Conservation (phyloP, 2,797 vertebrate species). For the Malacoctenus gilli region DNA sequence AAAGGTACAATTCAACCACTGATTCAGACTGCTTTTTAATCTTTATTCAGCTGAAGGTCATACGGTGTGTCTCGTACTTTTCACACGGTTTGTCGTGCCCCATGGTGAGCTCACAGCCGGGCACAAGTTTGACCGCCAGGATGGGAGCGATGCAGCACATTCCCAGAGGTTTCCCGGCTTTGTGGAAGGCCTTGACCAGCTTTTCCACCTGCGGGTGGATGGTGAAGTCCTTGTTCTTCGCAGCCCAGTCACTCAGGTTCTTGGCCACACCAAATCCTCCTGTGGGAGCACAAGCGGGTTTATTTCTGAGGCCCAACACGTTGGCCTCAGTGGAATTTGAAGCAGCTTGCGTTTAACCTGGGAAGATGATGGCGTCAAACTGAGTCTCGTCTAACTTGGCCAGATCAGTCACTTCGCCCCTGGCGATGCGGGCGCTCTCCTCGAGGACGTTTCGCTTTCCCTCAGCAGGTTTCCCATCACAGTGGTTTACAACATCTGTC, state of each 20-base stretch:
- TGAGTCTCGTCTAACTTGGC: constrained; percentile 73
- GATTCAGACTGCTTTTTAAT: background rate
- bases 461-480: constrained; percentile 82
- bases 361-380: constrained; percentile 86
- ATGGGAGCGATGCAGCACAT: constrained; percentile 92
- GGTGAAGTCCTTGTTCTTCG: constrained; percentile 89
- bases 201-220: constrained; percentile 83
- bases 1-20: background rate
- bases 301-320: background rate
- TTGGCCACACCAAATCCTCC: constrained; percentile 91
- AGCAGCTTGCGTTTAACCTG: constrained; percentile 84
- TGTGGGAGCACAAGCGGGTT: constrained; percentile 46
- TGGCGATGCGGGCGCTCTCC: constrained; percentile 89
- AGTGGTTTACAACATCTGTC: constrained; percentile 90
- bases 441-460: constrained; percentile 86
- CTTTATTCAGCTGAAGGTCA: background rate
- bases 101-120: constrained; percentile 90
- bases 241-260: constrained; percentile 90
- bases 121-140: constrained; percentile 88
- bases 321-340: too few relatives aligned
- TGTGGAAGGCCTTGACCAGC: constrained; percentile 87
- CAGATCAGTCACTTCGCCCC: constrained; percentile 85
- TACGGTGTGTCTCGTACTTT: constrained; percentile 57
- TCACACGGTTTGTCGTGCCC: constrained; percentile 88
- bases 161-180: constrained; percentile 89